Evolutionary conservation across 2,113 vertebrate species (phyloP), one percentile per base, ranked within the genome.

Genomic region (Bubo blakistoni): DNA sequence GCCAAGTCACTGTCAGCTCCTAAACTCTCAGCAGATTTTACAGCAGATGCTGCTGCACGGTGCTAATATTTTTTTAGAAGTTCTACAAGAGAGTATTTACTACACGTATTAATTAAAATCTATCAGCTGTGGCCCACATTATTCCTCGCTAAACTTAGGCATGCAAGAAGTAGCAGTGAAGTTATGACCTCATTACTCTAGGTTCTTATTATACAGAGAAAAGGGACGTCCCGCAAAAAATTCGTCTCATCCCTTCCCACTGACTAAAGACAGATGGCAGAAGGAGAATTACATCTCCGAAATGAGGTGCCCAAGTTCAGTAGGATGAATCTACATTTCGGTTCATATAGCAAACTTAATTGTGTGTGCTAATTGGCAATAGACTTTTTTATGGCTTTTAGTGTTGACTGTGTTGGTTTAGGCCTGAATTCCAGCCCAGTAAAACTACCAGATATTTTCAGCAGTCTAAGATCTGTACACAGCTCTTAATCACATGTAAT

Each of bases 91-190:
- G 63, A 92, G 16, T 93, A 96, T 93, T 97, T 96, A 95, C 94
- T 96, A 90, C 4, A 1, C 11, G 11, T 61, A 71, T 96, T 96
- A 95, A 97, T 93, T 96, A 96, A 96, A 93, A 93, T 71, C n/a
- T 77, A 86, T 71, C 62, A 90, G 82, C 82, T 90, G 79, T 82
- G 58, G 55, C 49, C 52, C 66, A 81, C 52, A 76, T 94, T 67
- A 84, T 46, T 92, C 25, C 77, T 81, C 62, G 40, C 29, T 82
- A 92, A 96, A 76, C 85, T 74, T 49, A 72, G 49, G 52, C 61
- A 69, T 3, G 9, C 52, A 91, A 85, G 59, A 91, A 80, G 91
- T 24, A 81, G 77, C 47, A 67, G 47, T 12, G 12, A 66, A 92
- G 57, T 74, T 89, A n/a, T 6, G 5, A 81, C 44, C 57, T 87